A percentile compares a stretch with the other conserved stretches of the same genome.
These are phyloP conservation scores for Ephialtes manifestator DNA, from an alignment of 2,888 invertebrate species.

Conservation along the genomic window DNA sequence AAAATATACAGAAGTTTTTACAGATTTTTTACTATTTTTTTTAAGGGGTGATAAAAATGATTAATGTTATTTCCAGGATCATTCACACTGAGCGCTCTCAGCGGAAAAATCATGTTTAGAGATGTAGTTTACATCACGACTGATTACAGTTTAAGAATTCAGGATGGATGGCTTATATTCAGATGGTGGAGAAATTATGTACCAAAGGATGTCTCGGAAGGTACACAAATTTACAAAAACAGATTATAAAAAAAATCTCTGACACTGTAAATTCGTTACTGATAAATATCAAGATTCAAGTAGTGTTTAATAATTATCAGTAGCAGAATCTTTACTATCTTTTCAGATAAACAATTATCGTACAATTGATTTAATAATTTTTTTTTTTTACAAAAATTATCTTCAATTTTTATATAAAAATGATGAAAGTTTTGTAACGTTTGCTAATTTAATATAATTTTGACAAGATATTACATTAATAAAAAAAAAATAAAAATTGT, in stretches of 20 bases:
- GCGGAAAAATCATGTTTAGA: conserved; percentile 99
- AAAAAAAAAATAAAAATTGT: too few relatives aligned
- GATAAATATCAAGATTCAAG: too few relatives aligned
- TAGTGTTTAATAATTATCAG: too few relatives aligned
- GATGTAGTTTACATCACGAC: conserved; percentile 97
- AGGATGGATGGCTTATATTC: conserved; percentile 99
- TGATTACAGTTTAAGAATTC: conserved; percentile 96
- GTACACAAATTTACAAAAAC: conserved; percentile 88
- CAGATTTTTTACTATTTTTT: conserved; percentile 11
- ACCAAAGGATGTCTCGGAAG: conserved; percentile 97
- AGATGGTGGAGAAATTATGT: conserved; percentile 99
- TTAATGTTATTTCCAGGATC: conserved; percentile 90
- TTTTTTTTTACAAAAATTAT: too few relatives aligned
- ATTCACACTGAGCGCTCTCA: conserved; percentile 96
- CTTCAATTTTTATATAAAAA: too few relatives aligned
- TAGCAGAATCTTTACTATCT: too few relatives aligned
- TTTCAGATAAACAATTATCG: too few relatives aligned
- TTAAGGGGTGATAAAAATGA: background rate
- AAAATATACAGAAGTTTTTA: background rate
- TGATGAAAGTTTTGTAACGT: too few relatives aligned
- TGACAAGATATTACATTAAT: too few relatives aligned
- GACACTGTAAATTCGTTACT: too few relatives aligned
- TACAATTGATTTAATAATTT: too few relatives aligned
- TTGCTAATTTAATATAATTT: too few relatives aligned
- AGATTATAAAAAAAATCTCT: background rate